Base-by-base conservation (phyloP, 2,113 vertebrate species). In the Chaenocephalus aceratus region DNA sequence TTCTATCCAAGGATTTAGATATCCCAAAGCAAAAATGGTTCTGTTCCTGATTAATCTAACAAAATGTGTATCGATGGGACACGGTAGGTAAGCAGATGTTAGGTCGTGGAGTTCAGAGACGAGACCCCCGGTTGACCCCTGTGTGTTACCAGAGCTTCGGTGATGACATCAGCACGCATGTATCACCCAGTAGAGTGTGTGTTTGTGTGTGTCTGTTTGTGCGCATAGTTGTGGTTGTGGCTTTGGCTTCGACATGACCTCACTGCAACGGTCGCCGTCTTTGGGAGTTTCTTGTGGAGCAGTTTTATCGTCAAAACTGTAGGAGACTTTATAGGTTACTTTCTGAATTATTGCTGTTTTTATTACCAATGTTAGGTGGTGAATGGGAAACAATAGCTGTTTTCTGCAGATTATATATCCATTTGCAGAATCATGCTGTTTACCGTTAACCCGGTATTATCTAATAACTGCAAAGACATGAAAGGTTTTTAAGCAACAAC, bases 391-490 rank as follows among this genome's bases (percentile, higher is more conserved):
- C 90, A 88, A 87, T 88, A 60, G 70, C 86, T 70, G 78, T 34
- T 86, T 41, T 91, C 90, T 91, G 91, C 91, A 83, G 90, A 89
- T 91, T 89, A 91, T 89, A 91, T 57, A 85, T 74, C 89, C 88
- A 89, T 92, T 92, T 91, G 79, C 85, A 84, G 81, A 90, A 84
- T 87, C 84, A 80, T 68, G 86, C 90, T 93, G 88, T 93, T 93
- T 93, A 91, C 92, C 72, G 88, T 91, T 91, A 93, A 91, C 93
- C 83, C 79, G 74, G 89, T 90, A 92, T 91, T 94, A 93, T 92
- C 92, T 94, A 92, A 94, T 93, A 91, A 94, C 76, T 91, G 89
- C 88, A 86, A 84, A 91, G 91, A 93, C 91, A 92, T 94, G 89
- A 93, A 91, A 91, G 93, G 82, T 88, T 91, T 90, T 91, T 89